phyloP scores from a whole-genome alignment of 2,797 vertebrate species.

The Rhinella marina region DNA sequence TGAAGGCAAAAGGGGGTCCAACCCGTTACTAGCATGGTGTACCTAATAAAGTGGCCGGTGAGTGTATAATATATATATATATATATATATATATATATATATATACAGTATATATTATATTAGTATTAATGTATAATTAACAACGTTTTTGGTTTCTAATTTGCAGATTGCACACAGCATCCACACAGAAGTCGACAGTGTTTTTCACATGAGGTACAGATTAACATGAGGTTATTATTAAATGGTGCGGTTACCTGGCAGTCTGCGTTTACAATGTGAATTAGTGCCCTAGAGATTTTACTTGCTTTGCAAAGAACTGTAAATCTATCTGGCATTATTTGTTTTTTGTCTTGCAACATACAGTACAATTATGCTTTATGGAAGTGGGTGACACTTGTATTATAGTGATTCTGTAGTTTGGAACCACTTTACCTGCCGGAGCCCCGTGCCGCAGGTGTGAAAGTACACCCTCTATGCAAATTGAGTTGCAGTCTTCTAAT shows the following conservation, averaged over 20 bases:
- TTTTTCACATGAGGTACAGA: constrained; percentile 59
- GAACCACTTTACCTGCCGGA: background rate
- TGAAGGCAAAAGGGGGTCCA: too few species aligned
- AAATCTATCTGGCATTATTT: background rate
- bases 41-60: too few species aligned
- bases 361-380: background rate
- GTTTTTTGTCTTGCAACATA: background rate
- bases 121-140: background rate
- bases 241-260: background rate
- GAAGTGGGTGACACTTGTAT: background rate
- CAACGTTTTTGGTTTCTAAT: constrained; percentile 7
- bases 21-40: too few species aligned
- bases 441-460: too few species aligned
- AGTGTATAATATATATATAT: too few species aligned
- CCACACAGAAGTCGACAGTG: constrained; percentile 11
- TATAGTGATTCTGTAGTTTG: background rate
- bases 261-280: background rate
- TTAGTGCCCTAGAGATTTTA: background rate
- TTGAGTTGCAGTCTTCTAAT: too few species aligned
- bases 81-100: too few species aligned
- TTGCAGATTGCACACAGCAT: constrained; percentile 33
- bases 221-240: background rate
- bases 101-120: too few species aligned
- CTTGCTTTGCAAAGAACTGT: background rate
- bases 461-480: too few species aligned